Conservation (phyloP, 2,888 invertebrate genomes). For the Apamea sordens region DNA sequence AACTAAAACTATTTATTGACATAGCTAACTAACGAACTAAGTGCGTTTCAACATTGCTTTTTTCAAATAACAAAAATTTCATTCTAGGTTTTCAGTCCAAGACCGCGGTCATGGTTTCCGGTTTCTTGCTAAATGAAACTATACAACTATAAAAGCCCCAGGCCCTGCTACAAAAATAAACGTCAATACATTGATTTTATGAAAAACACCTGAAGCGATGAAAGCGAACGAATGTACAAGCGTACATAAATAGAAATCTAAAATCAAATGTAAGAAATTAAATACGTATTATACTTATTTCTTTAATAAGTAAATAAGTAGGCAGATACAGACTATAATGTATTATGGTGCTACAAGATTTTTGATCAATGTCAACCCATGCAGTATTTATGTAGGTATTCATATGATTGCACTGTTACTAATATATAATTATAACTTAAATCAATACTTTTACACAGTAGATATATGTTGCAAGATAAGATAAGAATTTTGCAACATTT, state of each 20-base stretch:
- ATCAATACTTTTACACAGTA: neutral
- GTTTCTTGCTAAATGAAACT: neutral
- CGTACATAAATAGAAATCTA: neutral
- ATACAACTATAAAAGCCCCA: neutral
- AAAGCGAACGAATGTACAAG: neutral
- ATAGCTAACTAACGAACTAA: neutral
- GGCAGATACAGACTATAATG: no score
- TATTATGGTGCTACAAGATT: neutral
- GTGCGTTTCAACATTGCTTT: neutral
- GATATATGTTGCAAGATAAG: neutral
- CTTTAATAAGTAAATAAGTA: neutral
- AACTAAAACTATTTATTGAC: neutral
- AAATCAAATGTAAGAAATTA: neutral
- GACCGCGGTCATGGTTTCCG: neutral
- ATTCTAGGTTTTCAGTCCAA: neutral
- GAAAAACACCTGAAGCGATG: neutral
- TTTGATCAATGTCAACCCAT: neutral
- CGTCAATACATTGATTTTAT: neutral
- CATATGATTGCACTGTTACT: neutral
- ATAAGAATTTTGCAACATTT: slow-evolving; percentile 21
- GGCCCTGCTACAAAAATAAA: neutral
- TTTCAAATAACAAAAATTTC: neutral
- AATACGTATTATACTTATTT: neutral
- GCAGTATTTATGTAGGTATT: neutral
- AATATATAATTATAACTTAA: neutral